Percentiles rank a stretch among this genome's conserved stretches.
These are phyloP conservation scores for Cistogaster globosa DNA, from an alignment of 2,888 invertebrate genomes.

Conservation along the genomic window DNA sequence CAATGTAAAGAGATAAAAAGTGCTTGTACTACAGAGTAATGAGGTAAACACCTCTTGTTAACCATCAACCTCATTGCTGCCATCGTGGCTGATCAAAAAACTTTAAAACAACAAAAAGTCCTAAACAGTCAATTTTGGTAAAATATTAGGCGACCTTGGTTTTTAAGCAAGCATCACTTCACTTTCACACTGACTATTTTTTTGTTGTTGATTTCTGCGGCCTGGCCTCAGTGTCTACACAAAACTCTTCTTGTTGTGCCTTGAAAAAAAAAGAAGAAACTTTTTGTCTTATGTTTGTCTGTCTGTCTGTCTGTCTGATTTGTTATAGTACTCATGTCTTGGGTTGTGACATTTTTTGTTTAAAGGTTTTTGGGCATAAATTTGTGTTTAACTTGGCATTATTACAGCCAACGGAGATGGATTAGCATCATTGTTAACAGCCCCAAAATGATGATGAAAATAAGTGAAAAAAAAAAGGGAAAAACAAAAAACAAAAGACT, in stretches of 20 bases:
- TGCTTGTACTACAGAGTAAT: conserved; percentile 64
- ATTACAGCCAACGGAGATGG: conserved; percentile 78
- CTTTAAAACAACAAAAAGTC: conserved; percentile 9
- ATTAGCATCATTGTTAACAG: conserved; percentile 81
- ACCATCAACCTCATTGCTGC: conserved; percentile 16
- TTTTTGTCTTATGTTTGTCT: not conserved
- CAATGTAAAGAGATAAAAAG: conserved; percentile 9
- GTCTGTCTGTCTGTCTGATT: conserved; percentile 1
- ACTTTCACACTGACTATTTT: conserved; percentile 68
- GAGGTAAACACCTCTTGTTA: conserved; percentile 70
- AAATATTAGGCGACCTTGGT: conserved; percentile 69
- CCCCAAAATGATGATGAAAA: conserved; percentile 60
- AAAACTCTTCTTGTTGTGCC: too few species aligned
- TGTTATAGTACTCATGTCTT: conserved; percentile 63
- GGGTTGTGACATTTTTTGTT: conserved; percentile 69
- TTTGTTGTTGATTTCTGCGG: not conserved
- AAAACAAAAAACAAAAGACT: conserved; percentile 24
- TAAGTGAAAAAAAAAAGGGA: not conserved
- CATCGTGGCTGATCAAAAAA: not conserved
- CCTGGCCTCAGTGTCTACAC: not conserved
- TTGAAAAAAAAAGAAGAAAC: not conserved
- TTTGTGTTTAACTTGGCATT: conserved; percentile 72
- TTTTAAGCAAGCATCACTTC: conserved; percentile 59
- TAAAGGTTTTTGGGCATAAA: conserved; percentile 69
- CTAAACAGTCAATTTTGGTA: conserved; percentile 60